These are phyloP conservation scores for Orientallactaga bullata DNA, from an alignment of 2,113 vertebrate genomes.

Conservation along the genomic window DNA sequence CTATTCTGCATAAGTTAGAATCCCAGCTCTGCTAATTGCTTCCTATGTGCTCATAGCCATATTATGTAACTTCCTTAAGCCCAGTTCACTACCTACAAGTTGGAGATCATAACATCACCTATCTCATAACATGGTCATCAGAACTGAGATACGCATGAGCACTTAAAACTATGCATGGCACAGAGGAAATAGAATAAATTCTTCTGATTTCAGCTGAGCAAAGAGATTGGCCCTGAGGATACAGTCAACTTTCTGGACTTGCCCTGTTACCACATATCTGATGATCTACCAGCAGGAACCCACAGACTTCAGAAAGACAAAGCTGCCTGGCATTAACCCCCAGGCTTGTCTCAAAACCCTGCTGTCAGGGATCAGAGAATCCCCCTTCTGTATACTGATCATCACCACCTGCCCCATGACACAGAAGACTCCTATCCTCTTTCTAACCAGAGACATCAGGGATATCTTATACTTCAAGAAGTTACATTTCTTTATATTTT, in stretches of 20 bases:
- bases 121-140: neutral
- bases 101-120: neutral
- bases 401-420: neutral
- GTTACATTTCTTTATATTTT: neutral
- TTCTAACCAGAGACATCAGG: neutral
- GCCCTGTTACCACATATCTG: fast-evolving
- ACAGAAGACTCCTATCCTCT: neutral
- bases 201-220: neutral
- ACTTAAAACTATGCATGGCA: neutral
- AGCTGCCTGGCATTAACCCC: neutral
- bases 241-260: neutral
- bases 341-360: neutral
- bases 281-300: neutral
- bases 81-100: neutral
- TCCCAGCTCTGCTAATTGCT: neutral
- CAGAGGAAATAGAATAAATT: neutral
- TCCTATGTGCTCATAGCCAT: neutral
- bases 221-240: neutral
- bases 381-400: neutral
- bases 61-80: neutral
- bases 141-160: neutral
- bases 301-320: neutral
- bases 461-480: neutral
- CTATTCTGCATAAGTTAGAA: neutral
- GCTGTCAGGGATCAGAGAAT: neutral